Evolutionary conservation across 2,888 invertebrate genomes (phyloP), one percentile per base, ranked within the genome.

Genomic region (Chymomyza fuscimana): DNA sequence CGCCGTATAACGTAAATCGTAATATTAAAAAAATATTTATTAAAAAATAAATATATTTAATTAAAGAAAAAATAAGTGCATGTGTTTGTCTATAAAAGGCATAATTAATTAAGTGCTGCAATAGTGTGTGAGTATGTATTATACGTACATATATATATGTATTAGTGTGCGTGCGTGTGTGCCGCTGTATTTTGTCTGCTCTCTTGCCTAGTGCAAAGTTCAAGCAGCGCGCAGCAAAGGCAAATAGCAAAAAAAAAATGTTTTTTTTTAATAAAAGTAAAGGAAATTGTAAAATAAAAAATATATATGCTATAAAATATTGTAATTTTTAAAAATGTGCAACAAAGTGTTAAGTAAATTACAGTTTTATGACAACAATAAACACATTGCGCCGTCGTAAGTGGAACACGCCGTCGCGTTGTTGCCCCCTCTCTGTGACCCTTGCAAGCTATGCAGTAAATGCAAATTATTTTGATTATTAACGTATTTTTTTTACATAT

Each of bases 401-500:
- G 70, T 78, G 78, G 78, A 78, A 74, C 76, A 76, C 70, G 70
- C 70, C 76, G 78, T 65, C 67, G 32, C 63, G 12, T 46, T 46
- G 40, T 46, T 32, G 32, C 40, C 54, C 46, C 40, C 40, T 5
- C 40, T 10, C 40, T 12, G 1, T 36, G 9, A 0, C 12, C 40
- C 7, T 32, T 7, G 25, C 25, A 25, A 25, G 36, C 36, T 5
- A 2, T 36, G 36, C 9, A 36, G 6, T 36, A 36, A 36, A 36
- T 36, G 36, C 36, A 9, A 36, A 36, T 69, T 70, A 56, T 12
- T 52, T 52, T 15, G 5, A 25, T 25, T 58, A 29, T 58, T 58
- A 58, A 58, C 29, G 29, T 58, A 12, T 58, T 58, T 58, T 54
- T 58, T 58, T 9, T 32, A 58, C 29, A 29, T 46, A 12, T 58